Base-by-base conservation (phyloP, 2,113 vertebrate genomes). In the Mugil cephalus region DNA sequence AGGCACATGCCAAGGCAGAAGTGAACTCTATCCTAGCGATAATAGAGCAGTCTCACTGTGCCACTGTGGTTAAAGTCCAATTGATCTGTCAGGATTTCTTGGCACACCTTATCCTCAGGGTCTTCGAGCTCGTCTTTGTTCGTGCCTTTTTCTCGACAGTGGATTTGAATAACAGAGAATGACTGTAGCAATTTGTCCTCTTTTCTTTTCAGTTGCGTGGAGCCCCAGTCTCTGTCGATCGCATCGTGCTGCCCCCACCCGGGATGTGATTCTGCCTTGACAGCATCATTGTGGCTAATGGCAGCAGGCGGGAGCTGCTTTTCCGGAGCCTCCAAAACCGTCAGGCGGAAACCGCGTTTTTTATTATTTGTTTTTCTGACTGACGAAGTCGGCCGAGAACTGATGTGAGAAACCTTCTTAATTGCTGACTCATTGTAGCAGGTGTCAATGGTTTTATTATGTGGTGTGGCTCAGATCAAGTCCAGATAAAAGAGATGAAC, bases 61-160 rank as follows among this genome's bases (percentile, higher is more conserved):
- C 38, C 24, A 30, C 24, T 54, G 46, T 13, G 13, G 35, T n/a
- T 7, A 47, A 30, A 30, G 24, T 17, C 4, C 5, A 11, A n/a
- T 62, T 35, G 24, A 14, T 69, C 64, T 65, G 52, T 66, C 55
- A 68, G 52, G 12, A 62, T 67, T 50, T 45, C 18, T n/a, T 52
- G 24, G 24, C 24, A 30, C 24, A 30, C 24, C 24, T 30, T 30
- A 30, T 30, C 24, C 24, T 30, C 24, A 30, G 24, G 24, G 24
- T 30, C 24, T 30, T 30, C 24, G 2, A 5, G 3, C 3, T 30
- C 24, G 24, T 30, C 24, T 30, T 30, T 30, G 24, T 30, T 30
- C 24, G 2, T 30, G 24, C 42, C 24, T 7, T 53, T 60, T 56
- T 46, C 1, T 18, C 50, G 1, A 56, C 17, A 45, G 5, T 38